These are phyloP conservation scores for Morinoia aosen DNA, from an alignment of 2,888 invertebrate species.

Conservation along the genomic window DNA sequence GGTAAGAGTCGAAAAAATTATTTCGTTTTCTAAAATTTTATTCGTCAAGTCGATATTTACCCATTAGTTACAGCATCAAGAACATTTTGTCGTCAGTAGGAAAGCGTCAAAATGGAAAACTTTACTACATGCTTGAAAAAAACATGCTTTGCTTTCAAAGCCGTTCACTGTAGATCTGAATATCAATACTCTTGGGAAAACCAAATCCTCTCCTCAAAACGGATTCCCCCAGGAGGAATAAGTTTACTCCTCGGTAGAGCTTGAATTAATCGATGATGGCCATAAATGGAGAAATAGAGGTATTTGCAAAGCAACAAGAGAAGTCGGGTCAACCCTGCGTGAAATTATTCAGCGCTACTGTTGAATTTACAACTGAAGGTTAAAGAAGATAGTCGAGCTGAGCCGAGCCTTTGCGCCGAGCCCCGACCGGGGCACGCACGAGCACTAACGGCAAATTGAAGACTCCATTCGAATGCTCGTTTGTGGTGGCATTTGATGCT, in stretches of 20 bases:
- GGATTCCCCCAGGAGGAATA: too few relatives aligned
- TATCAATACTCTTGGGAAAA: too few relatives aligned
- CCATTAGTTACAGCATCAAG: too few relatives aligned
- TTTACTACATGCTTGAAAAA: too few relatives aligned
- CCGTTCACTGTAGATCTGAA: too few relatives aligned
- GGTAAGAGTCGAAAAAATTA: too few relatives aligned
- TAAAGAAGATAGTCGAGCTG: conserved; percentile 42
- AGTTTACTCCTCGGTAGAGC: not conserved
- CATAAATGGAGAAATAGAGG: not conserved
- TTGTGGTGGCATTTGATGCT: not conserved
- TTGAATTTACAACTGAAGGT: not conserved
- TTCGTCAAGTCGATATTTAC: too few relatives aligned
- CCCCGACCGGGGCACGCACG: not conserved
- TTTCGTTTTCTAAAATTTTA: too few relatives aligned
- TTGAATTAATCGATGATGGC: not conserved
- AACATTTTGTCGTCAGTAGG: too few relatives aligned
- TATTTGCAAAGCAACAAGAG: not conserved
- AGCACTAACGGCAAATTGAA: not conserved
- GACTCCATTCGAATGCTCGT: not conserved
- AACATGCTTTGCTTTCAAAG: too few relatives aligned
- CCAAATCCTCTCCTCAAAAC: too few relatives aligned
- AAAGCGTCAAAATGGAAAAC: too few relatives aligned
- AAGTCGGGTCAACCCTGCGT: not conserved
- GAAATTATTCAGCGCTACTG: conserved; percentile 27
- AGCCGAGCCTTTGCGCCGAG: not conserved